phyloP scores from a whole-genome alignment of 1,140 invertebrate species.

The Triops longicaudatus region DNA sequence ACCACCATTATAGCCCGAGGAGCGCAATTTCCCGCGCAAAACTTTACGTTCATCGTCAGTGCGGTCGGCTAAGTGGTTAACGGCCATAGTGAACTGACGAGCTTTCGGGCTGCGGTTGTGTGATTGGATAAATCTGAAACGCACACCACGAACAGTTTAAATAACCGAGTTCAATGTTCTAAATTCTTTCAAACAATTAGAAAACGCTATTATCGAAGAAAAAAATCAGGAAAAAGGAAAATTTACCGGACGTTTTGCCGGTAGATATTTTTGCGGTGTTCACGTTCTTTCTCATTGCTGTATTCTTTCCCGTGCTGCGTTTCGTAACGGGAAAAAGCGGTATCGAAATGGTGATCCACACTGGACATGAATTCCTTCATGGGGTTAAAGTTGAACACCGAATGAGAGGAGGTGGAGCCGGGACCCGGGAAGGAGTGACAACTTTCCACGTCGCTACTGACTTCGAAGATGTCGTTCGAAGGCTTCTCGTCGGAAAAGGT shows the following conservation, averaged over 20 bases:
- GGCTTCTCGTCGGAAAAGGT: constrained; percentile 60
- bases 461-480: constrained; percentile 55
- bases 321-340: constrained; percentile 69
- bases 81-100: constrained; percentile 53
- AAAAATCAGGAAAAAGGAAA: not conserved
- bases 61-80: constrained; percentile 85
- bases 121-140: constrained; percentile 66
- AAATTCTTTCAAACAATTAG: not conserved
- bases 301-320: constrained; percentile 64
- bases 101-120: constrained; percentile 66
- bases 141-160: constrained; percentile 16
- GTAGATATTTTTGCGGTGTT: constrained; percentile 66
- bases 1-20: constrained; percentile 59
- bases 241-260: constrained; percentile 71
- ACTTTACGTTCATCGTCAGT: constrained; percentile 65
- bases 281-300: constrained; percentile 52
- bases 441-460: constrained; percentile 51
- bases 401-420: constrained; percentile 61
- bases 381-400: constrained; percentile 63
- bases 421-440: constrained; percentile 82
- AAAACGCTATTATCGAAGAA: not conserved
- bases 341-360: constrained; percentile 60
- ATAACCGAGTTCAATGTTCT: not conserved
- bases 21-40: constrained; percentile 62
- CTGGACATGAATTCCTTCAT: constrained; percentile 81